phyloP scores from a whole-genome alignment of 2,888 invertebrate genomes.

The Tipula lateralis region DNA sequence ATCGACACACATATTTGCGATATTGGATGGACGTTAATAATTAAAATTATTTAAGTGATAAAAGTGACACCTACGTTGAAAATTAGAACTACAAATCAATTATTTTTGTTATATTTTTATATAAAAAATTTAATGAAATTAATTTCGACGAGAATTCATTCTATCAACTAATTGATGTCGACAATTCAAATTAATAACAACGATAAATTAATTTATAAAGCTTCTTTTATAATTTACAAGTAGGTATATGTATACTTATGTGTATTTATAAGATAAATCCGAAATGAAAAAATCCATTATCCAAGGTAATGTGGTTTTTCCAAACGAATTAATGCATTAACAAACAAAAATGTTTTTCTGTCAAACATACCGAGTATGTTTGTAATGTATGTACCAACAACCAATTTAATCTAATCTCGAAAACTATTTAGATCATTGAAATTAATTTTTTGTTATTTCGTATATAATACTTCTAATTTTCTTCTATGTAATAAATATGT shows the following conservation, averaged over 20 bases:
- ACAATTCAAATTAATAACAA: background rate
- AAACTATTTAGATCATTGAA: background rate
- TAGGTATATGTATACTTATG: too few species aligned
- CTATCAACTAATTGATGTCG: too few species aligned
- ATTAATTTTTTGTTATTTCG: background rate
- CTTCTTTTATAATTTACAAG: background rate
- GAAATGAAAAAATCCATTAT: background rate
- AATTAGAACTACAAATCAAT: too few species aligned
- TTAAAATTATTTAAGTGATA: too few species aligned
- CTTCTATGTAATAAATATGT: background rate
- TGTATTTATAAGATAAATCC: background rate
- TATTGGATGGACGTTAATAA: too few species aligned
- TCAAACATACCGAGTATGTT: background rate
- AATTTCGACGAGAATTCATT: too few species aligned
- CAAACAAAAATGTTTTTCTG: background rate
- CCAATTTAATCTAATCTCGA: slow-evolving; percentile 1
- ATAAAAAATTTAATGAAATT: too few species aligned
- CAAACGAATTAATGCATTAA: background rate
- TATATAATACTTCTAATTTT: background rate
- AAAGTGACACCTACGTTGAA: too few species aligned
- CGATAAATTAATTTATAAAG: background rate
- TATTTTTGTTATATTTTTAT: too few species aligned
- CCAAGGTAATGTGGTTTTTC: background rate
- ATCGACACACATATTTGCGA: too few species aligned
- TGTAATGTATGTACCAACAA: background rate